Percentiles rank a stretch among this genome's conserved stretches.
These are phyloP conservation scores for Columba guinea DNA, from an alignment of 2,797 vertebrate genomes.

Conservation along the genomic window DNA sequence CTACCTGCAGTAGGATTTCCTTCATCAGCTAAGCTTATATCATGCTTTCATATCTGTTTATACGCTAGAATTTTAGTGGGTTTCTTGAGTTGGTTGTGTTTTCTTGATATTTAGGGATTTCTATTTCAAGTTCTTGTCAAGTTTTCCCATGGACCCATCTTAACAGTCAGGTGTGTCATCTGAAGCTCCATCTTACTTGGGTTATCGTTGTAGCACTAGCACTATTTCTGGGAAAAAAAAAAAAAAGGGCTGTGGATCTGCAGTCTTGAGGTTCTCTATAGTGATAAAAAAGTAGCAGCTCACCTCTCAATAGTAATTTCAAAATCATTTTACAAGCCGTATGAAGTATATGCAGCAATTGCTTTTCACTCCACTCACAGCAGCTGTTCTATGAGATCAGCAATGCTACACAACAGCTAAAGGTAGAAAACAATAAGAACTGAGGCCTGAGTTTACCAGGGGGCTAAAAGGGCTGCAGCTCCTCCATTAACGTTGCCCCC, in stretches of 20 bases:
- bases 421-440: slow-evolving; percentile 46
- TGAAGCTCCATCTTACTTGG: background rate
- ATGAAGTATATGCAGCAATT: slow-evolving; percentile 50
- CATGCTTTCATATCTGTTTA: background rate
- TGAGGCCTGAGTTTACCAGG: slow-evolving; percentile 34
- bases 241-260: background rate
- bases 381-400: slow-evolving; percentile 46
- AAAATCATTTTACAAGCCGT: slow-evolving; percentile 33
- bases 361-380: slow-evolving; percentile 43
- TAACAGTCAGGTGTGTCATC: background rate
- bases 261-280: background rate
- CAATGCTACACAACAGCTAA: background rate
- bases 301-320: slow-evolving; percentile 18
- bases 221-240: background rate
- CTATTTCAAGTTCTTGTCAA: background rate
- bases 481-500: background rate
- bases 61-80: background rate
- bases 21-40: background rate
- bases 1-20: background rate
- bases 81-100: background rate
- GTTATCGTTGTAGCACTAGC: background rate
- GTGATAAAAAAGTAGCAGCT: slow-evolving; percentile 20
- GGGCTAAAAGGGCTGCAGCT: slow-evolving; percentile 28
- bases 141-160: background rate
- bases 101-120: background rate